Base-by-base conservation (phyloP, 2,888 invertebrate species). In the Ceriagrion tenellum region DNA sequence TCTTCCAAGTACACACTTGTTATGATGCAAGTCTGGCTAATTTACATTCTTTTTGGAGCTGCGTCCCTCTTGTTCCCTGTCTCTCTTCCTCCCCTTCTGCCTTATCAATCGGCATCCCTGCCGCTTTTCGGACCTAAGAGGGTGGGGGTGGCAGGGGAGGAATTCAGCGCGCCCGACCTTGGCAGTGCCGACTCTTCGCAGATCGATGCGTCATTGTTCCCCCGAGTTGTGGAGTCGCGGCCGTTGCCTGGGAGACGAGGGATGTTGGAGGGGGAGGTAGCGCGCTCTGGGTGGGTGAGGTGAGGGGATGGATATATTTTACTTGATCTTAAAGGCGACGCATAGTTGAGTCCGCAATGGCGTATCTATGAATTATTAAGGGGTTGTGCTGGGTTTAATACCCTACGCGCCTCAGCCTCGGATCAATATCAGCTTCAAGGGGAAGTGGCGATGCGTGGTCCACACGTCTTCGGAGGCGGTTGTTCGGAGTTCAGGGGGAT, bases 311-410 rank as follows among this genome's bases (percentile, higher is more conserved):
- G 81, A 35, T 35, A 81, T 81, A 81, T 81, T 81, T 81, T 35
- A 35, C 81, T 35, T 81, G 2, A 16, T 59, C 81, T 81, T 81
- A 35, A 81, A 81, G 81, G 30, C 81, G 81, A 35, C 81, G 81
- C 81, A 3, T 81, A 81, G 81, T 35, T n/a, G 74, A 74, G 81
- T 81, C 81, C 81, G 81, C 81, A 35, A n/a, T 81, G 81, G 81
- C 35, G 81, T 81, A 81, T 81, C 35, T 81, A 81, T 81, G 81
- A 81, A 81, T 81, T 81, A 81, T 81, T 81, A 81, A 81, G 81
- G 81, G 35, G 81, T 69, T 35, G 81, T 59, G 59, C 59, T 16
- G 81, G 81, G 81, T 26, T 69, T 81, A 81, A 81, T 30, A 81
- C 81, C 35, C 81, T n/a, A 35, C 81, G 30, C 81, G n/a, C 81